Evolutionary conservation across 2,888 invertebrate genomes (phyloP).

Genomic region (Hirtodrosophila alboralis): DNA sequence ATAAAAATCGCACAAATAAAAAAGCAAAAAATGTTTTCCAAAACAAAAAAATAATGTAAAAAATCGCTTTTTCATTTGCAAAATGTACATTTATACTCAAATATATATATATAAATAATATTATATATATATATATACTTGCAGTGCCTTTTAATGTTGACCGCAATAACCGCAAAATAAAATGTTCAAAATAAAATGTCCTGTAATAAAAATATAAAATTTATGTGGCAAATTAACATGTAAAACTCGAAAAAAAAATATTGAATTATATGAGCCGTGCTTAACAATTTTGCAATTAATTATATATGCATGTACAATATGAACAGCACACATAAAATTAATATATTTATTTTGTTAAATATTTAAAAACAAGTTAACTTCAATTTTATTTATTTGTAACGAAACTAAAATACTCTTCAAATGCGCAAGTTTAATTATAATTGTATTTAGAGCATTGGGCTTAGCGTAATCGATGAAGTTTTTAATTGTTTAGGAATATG

Average conservation of each 20-base stretch:
- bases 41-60: conserved; percentile 8
- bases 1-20: conserved; percentile 10
- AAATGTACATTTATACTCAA: conserved; percentile 13
- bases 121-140: conserved; percentile 36
- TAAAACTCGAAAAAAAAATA: conserved; percentile 29
- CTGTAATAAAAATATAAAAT: conserved; percentile 65
- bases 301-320: conserved; percentile 16
- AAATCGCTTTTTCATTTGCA: conserved; percentile 36
- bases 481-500: too few relatives aligned
- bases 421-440: too few relatives aligned
- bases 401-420: conserved; percentile 25
- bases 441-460: too few relatives aligned
- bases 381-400: too few relatives aligned
- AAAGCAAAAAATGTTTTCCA: conserved; percentile 10
- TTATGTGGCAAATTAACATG: conserved; percentile 54
- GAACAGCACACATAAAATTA: conserved; percentile 21
- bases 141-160: conserved; percentile 34
- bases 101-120: conserved; percentile 31
- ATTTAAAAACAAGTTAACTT: too few relatives aligned
- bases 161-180: conserved; percentile 30
- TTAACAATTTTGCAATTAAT: conserved; percentile 27
- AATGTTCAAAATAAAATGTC: conserved; percentile 33
- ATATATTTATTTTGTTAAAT: conserved; percentile 16
- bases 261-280: conserved; percentile 35
- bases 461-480: too few relatives aligned